Evolutionary conservation across 1,140 invertebrate genomes (phyloP), one percentile per base, ranked within the genome.

Genomic region (Tachypleus tridentatus): DNA sequence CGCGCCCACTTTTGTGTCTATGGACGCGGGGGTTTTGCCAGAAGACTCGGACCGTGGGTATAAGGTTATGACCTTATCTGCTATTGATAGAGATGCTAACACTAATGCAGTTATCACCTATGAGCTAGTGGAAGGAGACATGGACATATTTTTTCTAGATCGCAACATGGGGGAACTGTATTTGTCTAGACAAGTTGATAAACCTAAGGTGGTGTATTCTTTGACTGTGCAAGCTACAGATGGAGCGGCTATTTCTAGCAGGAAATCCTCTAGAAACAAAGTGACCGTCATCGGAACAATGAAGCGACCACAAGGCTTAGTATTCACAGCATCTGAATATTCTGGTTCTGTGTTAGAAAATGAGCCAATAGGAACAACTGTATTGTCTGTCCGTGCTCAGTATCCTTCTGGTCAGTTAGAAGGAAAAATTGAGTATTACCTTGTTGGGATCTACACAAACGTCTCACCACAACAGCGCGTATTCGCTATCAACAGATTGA

Each of bases 51-150:
- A 74, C 73, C 72, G 80, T 60, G 80, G 79, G 7, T 77, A 79
- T 66, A 77, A 82, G 62, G 84, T 92, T 11, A 87, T 88, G 81
- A 84, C 83, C 60, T 83, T 91, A 3, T 77, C 84, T 51, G 93
- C 93, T 0, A 80, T 84, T 29, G 93, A 97, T 77, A 75, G 29
- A 4, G 92, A 97, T 75, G 92, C 91, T 0, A 87, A 87, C 64
- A 88, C 87, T 9, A 97, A 98, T 76, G 92, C 92, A 3, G 74
- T 89, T 47, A 89, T 98, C 2, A 93, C 90, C 0, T 98, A 96
- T 74, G 91, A 94, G 75, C 79, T 97, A 29, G 84, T 90, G 0
- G 87, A 86, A n/a, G 64, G 64, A n/a, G 10, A 60, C 5, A 74
- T 77, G 50, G 83, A 82, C 50, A 78, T 92, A 51, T 96, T 97